Evolutionary conservation across 2,888 invertebrate species (phyloP).

Genomic region (Malthinus seriepunctatus): DNA sequence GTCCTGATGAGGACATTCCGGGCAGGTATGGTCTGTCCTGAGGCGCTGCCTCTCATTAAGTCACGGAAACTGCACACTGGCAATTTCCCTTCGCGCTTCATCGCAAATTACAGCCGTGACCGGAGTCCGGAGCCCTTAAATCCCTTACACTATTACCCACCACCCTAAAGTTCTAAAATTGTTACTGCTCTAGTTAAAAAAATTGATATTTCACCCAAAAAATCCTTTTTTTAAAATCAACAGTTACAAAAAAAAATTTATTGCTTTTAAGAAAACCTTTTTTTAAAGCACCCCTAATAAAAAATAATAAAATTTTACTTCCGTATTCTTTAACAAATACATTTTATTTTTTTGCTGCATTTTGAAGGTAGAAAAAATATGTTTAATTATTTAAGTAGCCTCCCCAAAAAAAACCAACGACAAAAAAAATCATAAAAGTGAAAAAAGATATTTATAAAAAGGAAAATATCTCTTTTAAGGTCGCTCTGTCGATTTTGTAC

Average conservation of each 20-base stretch:
- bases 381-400: too few relatives aligned
- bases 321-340: slow-evolving; percentile 1
- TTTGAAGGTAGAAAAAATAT: slow-evolving; percentile 2
- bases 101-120: slow-evolving; percentile 55
- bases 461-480: slow-evolving; percentile 17
- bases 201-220: neutral
- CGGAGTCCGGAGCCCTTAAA: slow-evolving; percentile 42
- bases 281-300: slow-evolving; percentile 1
- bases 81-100: slow-evolving; percentile 55
- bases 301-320: slow-evolving; percentile 1
- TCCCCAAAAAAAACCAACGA: neutral
- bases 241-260: neutral
- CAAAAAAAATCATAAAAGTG: slow-evolving; percentile 1
- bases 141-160: slow-evolving; percentile 20
- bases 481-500: slow-evolving; percentile 28
- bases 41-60: slow-evolving; percentile 53
- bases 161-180: slow-evolving; percentile 12
- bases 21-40: slow-evolving; percentile 40
- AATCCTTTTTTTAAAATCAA: neutral
- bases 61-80: slow-evolving; percentile 56
- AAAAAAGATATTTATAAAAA: slow-evolving; percentile 8
- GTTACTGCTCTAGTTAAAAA: slow-evolving; percentile 2
- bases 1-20: slow-evolving; percentile 33
- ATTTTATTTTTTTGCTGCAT: slow-evolving; percentile 1
- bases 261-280: neutral